A percentile compares a stretch with the other conserved stretches of the same genome.
phyloP scores from a whole-genome alignment of 2,888 invertebrate species.

The Orgyia antiqua region DNA sequence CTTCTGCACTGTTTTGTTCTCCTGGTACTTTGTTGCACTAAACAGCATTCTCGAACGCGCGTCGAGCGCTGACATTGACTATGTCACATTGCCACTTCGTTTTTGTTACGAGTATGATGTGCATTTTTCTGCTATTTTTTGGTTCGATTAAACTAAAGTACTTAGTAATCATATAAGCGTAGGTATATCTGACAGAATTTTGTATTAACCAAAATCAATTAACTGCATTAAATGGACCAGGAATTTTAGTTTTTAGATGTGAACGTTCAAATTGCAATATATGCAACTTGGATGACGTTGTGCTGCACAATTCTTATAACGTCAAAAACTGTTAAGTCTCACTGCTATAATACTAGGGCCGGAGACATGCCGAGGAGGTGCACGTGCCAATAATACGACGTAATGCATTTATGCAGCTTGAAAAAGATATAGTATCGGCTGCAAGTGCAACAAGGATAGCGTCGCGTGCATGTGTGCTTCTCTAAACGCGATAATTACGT shows the following conservation, averaged over 20 bases:
- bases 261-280: too few relatives aligned
- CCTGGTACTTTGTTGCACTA: conserved; percentile 62
- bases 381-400: conserved; percentile 49
- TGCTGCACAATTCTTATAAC: too few relatives aligned
- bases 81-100: conserved; percentile 13
- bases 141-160: too few relatives aligned
- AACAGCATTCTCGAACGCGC: conserved; percentile 49
- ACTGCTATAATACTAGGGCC: conserved; percentile 55
- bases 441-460: conserved; percentile 52
- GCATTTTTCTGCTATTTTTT: too few relatives aligned
- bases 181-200: too few relatives aligned
- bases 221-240: too few relatives aligned
- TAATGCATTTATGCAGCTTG: conserved; percentile 58
- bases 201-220: too few relatives aligned
- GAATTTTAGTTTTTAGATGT: too few relatives aligned
- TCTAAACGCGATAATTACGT: conserved; percentile 39
- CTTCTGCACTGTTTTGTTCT: conserved; percentile 38
- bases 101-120: conserved; percentile 4
- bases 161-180: too few relatives aligned
- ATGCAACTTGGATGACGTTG: too few relatives aligned
- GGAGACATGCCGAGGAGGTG: conserved; percentile 45
- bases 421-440: conserved; percentile 30
- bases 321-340: conserved; percentile 44
- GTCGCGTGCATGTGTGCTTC: conserved; percentile 37
- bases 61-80: too few relatives aligned